Conservation (phyloP, 2,113 vertebrate species). For the Corvus moneduloides region DNA sequence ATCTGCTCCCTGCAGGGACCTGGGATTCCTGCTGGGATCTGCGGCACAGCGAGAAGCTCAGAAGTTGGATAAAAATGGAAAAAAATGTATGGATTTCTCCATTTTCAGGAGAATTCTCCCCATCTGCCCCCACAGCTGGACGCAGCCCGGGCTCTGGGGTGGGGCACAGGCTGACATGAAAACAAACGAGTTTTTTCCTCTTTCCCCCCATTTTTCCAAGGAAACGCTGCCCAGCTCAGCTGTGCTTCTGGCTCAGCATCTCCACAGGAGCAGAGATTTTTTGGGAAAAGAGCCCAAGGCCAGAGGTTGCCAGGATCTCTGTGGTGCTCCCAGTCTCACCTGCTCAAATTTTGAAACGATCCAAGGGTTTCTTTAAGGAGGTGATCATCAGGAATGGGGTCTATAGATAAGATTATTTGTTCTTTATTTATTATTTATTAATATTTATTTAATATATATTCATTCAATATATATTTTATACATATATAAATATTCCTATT, state of each 20-base stretch:
- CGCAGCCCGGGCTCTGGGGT: rapidly evolving
- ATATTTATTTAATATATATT: neutral
- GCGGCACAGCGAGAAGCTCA: neutral
- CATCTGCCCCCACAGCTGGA: neutral
- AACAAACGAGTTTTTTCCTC: neutral
- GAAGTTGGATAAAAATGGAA: neutral
- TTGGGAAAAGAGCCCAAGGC: neutral
- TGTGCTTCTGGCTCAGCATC: neutral
- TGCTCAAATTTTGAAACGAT: neutral
- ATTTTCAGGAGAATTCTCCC: neutral
- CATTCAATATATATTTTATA: neutral
- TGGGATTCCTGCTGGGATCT: neutral
- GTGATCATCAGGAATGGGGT: neutral
- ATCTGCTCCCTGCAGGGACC: neutral
- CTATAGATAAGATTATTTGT: no score
- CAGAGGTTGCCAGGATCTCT: neutral
- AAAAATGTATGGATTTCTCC: neutral
- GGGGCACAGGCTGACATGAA: neutral
- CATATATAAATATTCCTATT: neutral
- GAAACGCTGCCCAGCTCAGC: neutral
- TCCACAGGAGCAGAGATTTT: neutral
- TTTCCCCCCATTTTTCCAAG: rapidly evolving
- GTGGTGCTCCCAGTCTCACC: neutral
- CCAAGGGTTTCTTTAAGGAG: no score
- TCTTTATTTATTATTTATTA: neutral